Evolutionary conservation across 2,888 invertebrate species (phyloP).

Genomic region (Shargacucullia verbasci): DNA sequence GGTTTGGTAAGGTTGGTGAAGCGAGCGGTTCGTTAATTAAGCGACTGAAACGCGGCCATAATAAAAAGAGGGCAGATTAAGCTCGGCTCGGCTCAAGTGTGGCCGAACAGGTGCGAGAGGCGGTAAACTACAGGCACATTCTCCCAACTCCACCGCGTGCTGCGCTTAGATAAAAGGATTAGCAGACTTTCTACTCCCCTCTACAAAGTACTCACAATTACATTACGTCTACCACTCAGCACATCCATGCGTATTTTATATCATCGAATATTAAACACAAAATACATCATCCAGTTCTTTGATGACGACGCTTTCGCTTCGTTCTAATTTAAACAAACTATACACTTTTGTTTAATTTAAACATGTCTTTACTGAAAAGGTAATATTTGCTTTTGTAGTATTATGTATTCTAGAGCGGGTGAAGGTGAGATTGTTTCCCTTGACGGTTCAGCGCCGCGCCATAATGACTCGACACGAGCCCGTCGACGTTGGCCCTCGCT

Average conservation of each 20-base stretch:
- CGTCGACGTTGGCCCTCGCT: conserved; percentile 63
- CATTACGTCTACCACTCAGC: conserved; percentile 60
- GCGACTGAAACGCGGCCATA: conserved; percentile 68
- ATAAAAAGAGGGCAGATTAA: conserved; percentile 76
- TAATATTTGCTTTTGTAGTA: conserved; percentile 41
- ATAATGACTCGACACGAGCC: conserved; percentile 73
- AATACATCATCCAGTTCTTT: conserved; percentile 7
- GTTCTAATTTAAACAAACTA: neutral
- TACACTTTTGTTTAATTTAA: no score
- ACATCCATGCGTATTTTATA: conserved; percentile 38
- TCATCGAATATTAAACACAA: conserved; percentile 7
- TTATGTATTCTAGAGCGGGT: conserved; percentile 42
- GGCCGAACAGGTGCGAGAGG: conserved; percentile 74
- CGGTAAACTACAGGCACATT: conserved; percentile 65
- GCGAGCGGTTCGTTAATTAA: conserved; percentile 72
- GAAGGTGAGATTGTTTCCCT: conserved; percentile 69
- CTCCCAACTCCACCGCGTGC: conserved; percentile 73
- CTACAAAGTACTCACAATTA: conserved; percentile 65
- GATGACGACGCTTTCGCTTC: neutral
- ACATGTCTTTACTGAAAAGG: conserved; percentile 11
- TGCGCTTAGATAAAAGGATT: conserved; percentile 83
- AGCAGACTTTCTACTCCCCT: conserved; percentile 74
- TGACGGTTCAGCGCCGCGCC: conserved; percentile 67
- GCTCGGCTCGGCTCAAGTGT: conserved; percentile 65
- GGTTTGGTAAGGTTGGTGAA: conserved; percentile 59